A percentile compares a stretch with the other conserved stretches of the same genome.
Conservation (phyloP, 2,888 invertebrate genomes). For the Ormia ochracea region DNA sequence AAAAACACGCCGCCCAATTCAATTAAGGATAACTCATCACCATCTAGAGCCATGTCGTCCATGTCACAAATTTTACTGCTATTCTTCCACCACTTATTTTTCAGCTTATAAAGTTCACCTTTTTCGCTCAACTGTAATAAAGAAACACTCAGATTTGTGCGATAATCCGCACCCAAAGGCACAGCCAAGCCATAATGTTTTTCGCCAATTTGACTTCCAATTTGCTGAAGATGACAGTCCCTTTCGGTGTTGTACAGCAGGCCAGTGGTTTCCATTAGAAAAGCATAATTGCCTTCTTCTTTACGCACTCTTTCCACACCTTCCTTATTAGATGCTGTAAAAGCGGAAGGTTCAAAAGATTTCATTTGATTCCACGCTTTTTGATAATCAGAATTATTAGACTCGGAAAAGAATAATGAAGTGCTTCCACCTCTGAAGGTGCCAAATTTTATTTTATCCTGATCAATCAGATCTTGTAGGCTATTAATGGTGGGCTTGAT, state of each 20-base stretch:
- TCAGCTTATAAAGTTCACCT: constrained; percentile 87
- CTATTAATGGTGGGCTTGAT: constrained; percentile 92
- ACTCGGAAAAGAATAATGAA: constrained; percentile 90
- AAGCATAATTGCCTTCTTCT: constrained; percentile 89
- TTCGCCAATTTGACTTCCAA: constrained; percentile 88
- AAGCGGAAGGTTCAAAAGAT: constrained; percentile 87
- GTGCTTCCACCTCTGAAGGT: constrained; percentile 93
- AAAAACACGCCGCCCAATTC: constrained; percentile 95
- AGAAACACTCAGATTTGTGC: constrained; percentile 89
- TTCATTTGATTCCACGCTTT: constrained; percentile 95
- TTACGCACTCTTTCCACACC: constrained; percentile 88
- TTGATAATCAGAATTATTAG: constrained; percentile 89
- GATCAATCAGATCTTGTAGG: constrained; percentile 93
- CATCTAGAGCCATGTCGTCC: constrained; percentile 67
- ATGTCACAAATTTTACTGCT: constrained; percentile 77
- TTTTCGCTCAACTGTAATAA: constrained; percentile 93
- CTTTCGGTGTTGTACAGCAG: constrained; percentile 92
- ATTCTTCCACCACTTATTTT: constrained; percentile 94
- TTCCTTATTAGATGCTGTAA: constrained; percentile 86
- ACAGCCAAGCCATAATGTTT: constrained; percentile 96
- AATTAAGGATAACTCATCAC: constrained; percentile 75
- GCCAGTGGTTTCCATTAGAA: constrained; percentile 96
- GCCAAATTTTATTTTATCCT: constrained; percentile 96
- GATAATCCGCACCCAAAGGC: constrained; percentile 87
- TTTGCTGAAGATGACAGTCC: constrained; percentile 87